Evolutionary conservation across 1,140 invertebrate genomes (phyloP).

Genomic region (Atta cephalotes): DNA sequence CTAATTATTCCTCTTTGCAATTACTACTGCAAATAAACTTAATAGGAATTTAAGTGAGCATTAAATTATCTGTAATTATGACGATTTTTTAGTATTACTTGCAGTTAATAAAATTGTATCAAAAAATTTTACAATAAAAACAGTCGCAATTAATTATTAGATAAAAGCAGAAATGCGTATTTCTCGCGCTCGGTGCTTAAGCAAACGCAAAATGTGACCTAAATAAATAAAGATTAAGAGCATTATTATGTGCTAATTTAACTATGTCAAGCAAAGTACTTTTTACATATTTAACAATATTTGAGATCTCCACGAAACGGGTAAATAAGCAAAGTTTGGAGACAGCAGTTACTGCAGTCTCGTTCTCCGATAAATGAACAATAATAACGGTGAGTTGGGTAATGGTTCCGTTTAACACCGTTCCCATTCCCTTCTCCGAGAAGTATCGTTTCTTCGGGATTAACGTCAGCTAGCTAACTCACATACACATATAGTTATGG

Average conservation of each 20-base stretch:
- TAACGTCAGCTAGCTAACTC: conserved; percentile 43
- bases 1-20: background rate
- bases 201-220: conserved; percentile 15
- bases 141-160: conserved; percentile 18
- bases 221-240: conserved; percentile 45
- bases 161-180: conserved; percentile 9
- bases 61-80: conserved; percentile 6
- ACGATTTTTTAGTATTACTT: conserved; percentile 7
- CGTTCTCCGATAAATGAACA: conserved; percentile 71
- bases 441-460: conserved; percentile 61
- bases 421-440: conserved; percentile 42
- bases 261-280: conserved; percentile 35
- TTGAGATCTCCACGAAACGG: conserved; percentile 6
- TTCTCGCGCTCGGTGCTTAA: background rate
- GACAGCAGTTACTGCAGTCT: conserved; percentile 65
- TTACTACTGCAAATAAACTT: background rate
- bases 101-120: conserved; percentile 25
- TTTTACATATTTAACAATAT: conserved; percentile 56
- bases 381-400: conserved; percentile 65
- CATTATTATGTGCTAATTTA: conserved; percentile 19
- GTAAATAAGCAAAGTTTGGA: conserved; percentile 35
- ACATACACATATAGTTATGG: conserved; percentile 26
- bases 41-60: background rate
- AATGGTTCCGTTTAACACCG: conserved; percentile 71
- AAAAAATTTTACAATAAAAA: conserved; percentile 17